Evolutionary conservation across 2,797 vertebrate genomes (phyloP).

Genomic region (Smutsia temminckii): DNA sequence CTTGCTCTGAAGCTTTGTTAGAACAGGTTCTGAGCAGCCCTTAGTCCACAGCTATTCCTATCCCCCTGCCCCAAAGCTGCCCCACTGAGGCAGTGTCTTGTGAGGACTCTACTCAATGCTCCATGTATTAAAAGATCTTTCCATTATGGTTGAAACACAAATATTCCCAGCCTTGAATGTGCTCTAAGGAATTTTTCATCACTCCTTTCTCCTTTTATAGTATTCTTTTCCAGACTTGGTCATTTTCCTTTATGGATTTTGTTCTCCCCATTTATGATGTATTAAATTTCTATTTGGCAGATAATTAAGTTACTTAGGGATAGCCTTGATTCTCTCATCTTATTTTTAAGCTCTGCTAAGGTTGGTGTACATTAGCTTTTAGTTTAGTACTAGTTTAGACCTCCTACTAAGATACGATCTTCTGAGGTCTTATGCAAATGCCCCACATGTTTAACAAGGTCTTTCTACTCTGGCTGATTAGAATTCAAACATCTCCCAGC

Average conservation of each 20-base stretch:
- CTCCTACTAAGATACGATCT: not conserved
- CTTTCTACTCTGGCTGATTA: not conserved
- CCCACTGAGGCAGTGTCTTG: not conserved
- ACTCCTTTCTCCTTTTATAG: not conserved
- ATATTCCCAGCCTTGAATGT: not conserved
- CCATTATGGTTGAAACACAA: not conserved
- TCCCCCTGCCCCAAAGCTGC: not conserved
- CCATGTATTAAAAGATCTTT: not conserved
- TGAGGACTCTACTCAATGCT: not conserved
- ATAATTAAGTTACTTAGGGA: not conserved
- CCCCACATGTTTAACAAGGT: not conserved
- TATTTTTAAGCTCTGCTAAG: conserved; percentile 25
- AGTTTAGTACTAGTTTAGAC: not conserved
- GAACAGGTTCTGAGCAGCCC: not conserved
- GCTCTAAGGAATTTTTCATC: not conserved
- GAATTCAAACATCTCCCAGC: not conserved
- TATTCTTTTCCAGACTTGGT: not conserved
- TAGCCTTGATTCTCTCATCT: not conserved
- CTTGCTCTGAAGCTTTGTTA: not conserved
- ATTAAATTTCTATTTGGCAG: not conserved
- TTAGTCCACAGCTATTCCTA: not conserved
- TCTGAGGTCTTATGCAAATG: not conserved
- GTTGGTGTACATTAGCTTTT: not conserved
- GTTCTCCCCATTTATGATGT: not conserved
- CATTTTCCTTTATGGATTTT: not conserved